These are phyloP conservation scores for Torymus aiolomorphi DNA, from an alignment of 2,888 invertebrate species.

Conservation along the genomic window DNA sequence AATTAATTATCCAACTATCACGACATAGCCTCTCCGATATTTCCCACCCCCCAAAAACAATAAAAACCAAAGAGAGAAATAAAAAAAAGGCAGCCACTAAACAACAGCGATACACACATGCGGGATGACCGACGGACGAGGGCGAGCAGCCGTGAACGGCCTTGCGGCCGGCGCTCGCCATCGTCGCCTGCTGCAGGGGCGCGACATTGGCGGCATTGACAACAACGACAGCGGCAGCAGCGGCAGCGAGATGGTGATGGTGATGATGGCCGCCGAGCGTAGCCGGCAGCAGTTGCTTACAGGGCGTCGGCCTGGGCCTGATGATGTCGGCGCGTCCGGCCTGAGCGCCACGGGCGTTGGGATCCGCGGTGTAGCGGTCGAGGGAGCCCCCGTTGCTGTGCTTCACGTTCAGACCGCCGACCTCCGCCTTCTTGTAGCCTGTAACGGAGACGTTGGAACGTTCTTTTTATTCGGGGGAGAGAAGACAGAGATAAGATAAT, in stretches of 20 bases:
- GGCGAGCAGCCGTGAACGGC: conserved; percentile 54
- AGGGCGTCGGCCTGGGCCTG: conserved; percentile 82
- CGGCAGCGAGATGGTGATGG: not conserved
- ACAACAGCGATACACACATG: conserved; percentile 71
- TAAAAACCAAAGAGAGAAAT: not conserved
- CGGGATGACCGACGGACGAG: conserved; percentile 70
- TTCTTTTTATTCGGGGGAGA: too few relatives aligned
- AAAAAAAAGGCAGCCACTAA: not conserved
- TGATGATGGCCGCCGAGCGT: too few relatives aligned
- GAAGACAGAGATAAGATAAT: too few relatives aligned
- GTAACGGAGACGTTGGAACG: not conserved
- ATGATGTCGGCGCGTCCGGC: conserved; percentile 85
- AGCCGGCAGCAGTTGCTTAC: conserved; percentile 74
- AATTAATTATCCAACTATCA: too few relatives aligned
- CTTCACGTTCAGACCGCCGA: conserved; percentile 70
- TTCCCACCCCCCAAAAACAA: too few relatives aligned
- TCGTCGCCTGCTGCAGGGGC: not conserved
- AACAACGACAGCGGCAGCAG: not conserved
- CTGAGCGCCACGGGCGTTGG: conserved; percentile 83
- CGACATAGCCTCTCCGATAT: too few relatives aligned
- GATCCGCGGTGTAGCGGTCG: conserved; percentile 88
- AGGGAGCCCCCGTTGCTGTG: conserved; percentile 76
- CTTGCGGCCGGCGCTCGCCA: conserved; percentile 8
- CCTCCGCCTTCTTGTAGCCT: conserved; percentile 75
- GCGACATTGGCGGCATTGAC: not conserved